Conservation (phyloP, 2,113 vertebrate species). For the Megaptera novaeangliae region DNA sequence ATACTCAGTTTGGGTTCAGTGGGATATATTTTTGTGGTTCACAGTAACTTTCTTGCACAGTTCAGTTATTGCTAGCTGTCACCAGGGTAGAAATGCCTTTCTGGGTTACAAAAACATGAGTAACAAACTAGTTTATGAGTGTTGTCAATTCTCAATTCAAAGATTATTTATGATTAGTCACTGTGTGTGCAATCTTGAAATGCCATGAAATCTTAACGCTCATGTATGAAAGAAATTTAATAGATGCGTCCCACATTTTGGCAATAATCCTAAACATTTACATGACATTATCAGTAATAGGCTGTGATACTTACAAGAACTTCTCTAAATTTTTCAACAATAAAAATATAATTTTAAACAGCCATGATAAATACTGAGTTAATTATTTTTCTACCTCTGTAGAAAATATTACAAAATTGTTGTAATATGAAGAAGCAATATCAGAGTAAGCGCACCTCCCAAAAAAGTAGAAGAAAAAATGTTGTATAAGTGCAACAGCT, state of each 20-base stretch:
- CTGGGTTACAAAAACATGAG: background rate
- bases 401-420: background rate
- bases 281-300: background rate
- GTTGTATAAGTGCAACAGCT: background rate
- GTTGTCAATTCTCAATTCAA: background rate
- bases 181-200: background rate
- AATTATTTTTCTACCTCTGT: background rate
- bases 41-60: background rate
- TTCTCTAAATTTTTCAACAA: background rate
- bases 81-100: background rate
- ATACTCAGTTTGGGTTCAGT: background rate
- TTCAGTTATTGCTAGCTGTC: background rate
- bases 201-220: background rate
- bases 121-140: background rate
- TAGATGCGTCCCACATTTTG: background rate
- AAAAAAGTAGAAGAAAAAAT: background rate
- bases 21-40: background rate
- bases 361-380: background rate
- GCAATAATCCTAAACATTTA: background rate
- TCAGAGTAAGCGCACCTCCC: background rate
- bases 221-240: background rate
- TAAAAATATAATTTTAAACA: slow-evolving; percentile 10
- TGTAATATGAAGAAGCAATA: background rate
- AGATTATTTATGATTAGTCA: background rate
- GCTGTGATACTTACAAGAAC: background rate